Base-by-base conservation (phyloP, 1,140 invertebrate species). In the Augochlora pura region DNA sequence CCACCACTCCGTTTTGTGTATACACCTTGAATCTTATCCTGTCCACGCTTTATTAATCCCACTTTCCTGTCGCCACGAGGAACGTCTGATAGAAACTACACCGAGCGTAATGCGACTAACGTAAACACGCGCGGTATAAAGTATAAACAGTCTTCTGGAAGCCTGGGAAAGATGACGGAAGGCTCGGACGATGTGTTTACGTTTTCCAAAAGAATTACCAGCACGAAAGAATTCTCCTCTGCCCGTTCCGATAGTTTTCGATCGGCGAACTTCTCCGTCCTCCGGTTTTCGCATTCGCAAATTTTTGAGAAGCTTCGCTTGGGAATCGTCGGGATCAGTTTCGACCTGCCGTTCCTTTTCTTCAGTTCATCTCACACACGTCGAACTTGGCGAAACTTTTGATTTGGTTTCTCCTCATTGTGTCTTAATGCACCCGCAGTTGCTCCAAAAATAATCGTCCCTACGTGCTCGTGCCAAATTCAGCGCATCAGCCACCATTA, bases 51-150 rank as follows among this genome's bases (percentile, higher is more conserved):
- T 76, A 85, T 85, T 77, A 77, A 81, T 85, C 64, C 66, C 12
- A 27, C 60, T 69, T 54, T 63, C 46, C 65, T 71, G 57, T 85
- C 83, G 49, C 74, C 70, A 66, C 49, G 67, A 38, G 25, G 27
- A 73, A 54, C 52, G 32, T n/a, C 42, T 73, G n/a, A 69, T 70
- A 81, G 65, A 39, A 78, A 57, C 76, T 78, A 12, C 57, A 69
- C 75, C 73, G 78, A 65, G 42, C 83, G 81, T 82, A 82, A 63
- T 27, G 60, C 60, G 87, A 85, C 73, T 88, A 89, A 86, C 65
- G 80, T 89, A 90, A 90, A 89, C 87, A 87, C 62, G 77, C 65
- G 57, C 80, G 85, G 68, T 52, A 59, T 85, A 85, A 85, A 85
- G 68, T 42, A 59, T 85, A 85, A 85, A 85, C 84, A 38, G 65